Base-by-base conservation (phyloP, 2,797 vertebrate genomes). In the Holocentrus rufus region DNA sequence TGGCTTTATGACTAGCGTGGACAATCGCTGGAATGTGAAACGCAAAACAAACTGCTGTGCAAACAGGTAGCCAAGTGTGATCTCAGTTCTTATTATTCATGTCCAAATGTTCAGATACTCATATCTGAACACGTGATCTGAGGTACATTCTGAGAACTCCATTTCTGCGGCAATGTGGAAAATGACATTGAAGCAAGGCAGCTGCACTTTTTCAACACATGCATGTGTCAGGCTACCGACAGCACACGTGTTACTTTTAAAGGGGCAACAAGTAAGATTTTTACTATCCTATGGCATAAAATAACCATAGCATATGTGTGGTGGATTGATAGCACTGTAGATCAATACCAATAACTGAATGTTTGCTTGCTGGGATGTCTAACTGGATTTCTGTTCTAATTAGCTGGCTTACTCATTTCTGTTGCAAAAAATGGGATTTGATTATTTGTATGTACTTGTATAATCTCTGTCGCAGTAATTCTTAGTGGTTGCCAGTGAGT, bases 71-170 rank as follows among this genome's bases (percentile, higher is more conserved):
- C 23, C 44, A 46, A 50, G 39, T 72, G 52, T 31, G 31, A 73
- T 63, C 67, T 69, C 52, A 76, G 81, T 69, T 84, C 73, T 76
- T 75, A 75, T 70, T 39, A 75, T 47, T 53, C 58, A 56, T 69
- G 68, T 71, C 79, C 83, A 85, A 77, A 84, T 31, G 14, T 10
- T 84, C 46, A 71, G 72, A 61, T 5, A 5, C 31, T 34, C 56
- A 71, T 63, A 75, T 77, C 65, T 23, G 75, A 54, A 69, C 36
- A 68, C 30, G 39, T 65, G 64, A 58, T 87, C 65, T 85, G 83
- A 87, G 82, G 85, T 89, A 82, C 81, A 82, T 72, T 71, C 72
- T 64, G 59, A 77, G 15, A 76, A 74, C 30, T 69, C 46, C 72
- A 53, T 77, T 71, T 86, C 27, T 74, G 72, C 83, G 72, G 60